A percentile compares a stretch with the other conserved stretches of the same genome.
These are phyloP conservation scores for Eilema sororculum DNA, from an alignment of 2,888 invertebrate species.

Conservation along the genomic window DNA sequence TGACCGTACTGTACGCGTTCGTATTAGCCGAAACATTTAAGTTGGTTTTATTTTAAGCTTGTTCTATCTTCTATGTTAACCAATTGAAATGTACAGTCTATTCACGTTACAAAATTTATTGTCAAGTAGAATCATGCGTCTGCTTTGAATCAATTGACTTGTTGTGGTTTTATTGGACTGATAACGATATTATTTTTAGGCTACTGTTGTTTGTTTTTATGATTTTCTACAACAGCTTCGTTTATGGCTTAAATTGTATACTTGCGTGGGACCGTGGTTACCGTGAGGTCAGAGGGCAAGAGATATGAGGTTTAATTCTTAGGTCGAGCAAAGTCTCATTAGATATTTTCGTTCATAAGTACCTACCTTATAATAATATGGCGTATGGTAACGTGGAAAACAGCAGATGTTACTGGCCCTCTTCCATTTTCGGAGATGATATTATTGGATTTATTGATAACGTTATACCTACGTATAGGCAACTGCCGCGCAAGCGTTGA, in stretches of 20 bases:
- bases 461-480: neutral
- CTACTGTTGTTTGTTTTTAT: neutral
- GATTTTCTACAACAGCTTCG: neutral
- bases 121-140: neutral
- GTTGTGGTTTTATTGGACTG: slow-evolving; percentile 32
- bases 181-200: neutral
- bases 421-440: neutral
- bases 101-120: no score
- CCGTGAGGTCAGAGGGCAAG: neutral
- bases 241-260: neutral
- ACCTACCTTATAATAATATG: no score
- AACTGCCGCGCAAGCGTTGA: neutral
- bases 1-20: no score
- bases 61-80: no score
- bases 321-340: neutral
- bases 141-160: slow-evolving; percentile 33
- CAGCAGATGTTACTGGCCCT: neutral
- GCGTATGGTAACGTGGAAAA: neutral
- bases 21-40: no score
- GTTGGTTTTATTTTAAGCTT: no score
- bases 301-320: neutral
- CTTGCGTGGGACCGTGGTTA: neutral
- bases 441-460: slow-evolving; percentile 4
- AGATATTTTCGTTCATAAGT: neutral
- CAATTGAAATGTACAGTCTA: no score